Percentiles rank a stretch among this genome's conserved stretches.
These are phyloP conservation scores for Hololepta plana DNA, from an alignment of 2,888 invertebrate genomes.

Conservation along the genomic window DNA sequence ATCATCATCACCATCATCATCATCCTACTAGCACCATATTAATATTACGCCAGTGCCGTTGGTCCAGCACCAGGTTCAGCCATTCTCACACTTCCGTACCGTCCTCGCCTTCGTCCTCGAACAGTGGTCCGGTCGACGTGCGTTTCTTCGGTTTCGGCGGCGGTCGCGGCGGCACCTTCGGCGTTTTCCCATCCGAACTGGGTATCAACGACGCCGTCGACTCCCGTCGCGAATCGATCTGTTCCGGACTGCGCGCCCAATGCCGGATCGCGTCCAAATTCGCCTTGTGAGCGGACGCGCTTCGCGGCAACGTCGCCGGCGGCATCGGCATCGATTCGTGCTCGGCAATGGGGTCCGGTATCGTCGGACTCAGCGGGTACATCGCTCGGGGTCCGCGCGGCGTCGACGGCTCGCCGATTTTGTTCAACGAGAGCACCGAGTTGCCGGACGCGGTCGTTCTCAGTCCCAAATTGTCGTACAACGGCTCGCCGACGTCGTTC, in stretches of 20 bases:
- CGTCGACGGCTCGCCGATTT: constrained; percentile 29
- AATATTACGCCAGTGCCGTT: no score
- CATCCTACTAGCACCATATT: no score
- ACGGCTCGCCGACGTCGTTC: constrained; percentile 46
- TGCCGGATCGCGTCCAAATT: constrained; percentile 25
- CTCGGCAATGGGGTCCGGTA: constrained; percentile 33
- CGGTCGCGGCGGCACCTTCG: constrained; percentile 66
- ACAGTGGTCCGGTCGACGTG: constrained; percentile 51
- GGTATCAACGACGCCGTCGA: constrained; percentile 17
- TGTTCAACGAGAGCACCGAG: constrained; percentile 59
- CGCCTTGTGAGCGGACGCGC: constrained; percentile 21
- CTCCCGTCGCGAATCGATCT: constrained; percentile 17
- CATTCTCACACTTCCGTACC: constrained; percentile 81
- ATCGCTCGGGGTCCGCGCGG: constrained; percentile 35
- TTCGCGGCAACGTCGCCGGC: constrained; percentile 25
- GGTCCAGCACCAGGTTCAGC: no score
- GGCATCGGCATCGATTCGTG: constrained; percentile 31
- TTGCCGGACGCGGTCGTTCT: constrained; percentile 79
- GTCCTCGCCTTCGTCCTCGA: constrained; percentile 77
- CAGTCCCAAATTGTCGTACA: constrained; percentile 72
- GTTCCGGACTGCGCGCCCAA: constrained; percentile 29
- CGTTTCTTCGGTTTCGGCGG: constrained; percentile 74
- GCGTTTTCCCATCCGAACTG: constrained; percentile 11
- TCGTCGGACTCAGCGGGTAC: constrained; percentile 32
- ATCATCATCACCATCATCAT: no score